Base-by-base conservation (phyloP, 2,797 vertebrate species). In the Sebastes variabilis region DNA sequence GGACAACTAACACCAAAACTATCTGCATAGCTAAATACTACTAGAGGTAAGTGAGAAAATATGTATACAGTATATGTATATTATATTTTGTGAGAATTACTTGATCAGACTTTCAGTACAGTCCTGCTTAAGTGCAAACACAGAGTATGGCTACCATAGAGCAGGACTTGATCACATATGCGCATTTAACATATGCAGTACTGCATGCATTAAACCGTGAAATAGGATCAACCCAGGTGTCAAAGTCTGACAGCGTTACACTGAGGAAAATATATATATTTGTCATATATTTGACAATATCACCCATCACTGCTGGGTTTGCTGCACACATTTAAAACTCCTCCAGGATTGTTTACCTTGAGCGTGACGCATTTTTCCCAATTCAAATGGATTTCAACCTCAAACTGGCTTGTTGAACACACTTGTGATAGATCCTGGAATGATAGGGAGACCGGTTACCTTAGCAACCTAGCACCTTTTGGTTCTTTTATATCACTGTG, bases 391-490 rank as follows among this genome's bases (percentile, higher is more conserved):
- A 76, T 76, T 86, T 83, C 72, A 84, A 84, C 73, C 76, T 87
- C 66, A 87, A 84, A 80, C 76, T 64, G 74, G 60, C 68, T 72
- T 79, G 72, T 78, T 78, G 79, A 92, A 86, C 72, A 85, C 76
- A 79, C 49, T 80, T 29, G 54, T 73, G 72, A 82, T 73, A 75
- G 77, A 88, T 84, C 79, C 75, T 42, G 76, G 79, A 87, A 80
- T 76, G 72, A 88, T 79, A 56, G 81, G 58, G 83, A 82, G 87
- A 73, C 71, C 9, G 87, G 93, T 94, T 93, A 89, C 93, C 92
- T 82, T 92, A 92, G 92, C 91, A 94, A 95, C 94, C 74, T 79
- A 78, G 68, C 64, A 84, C 81, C 84, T 86, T 83, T 89, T 69
- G 74, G 65, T 79, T 80, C 55, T 73, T 86, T 86, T 80, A 80